phyloP scores from a whole-genome alignment of 1,140 invertebrate genomes.

The Panagrolaimus sp. region DNA sequence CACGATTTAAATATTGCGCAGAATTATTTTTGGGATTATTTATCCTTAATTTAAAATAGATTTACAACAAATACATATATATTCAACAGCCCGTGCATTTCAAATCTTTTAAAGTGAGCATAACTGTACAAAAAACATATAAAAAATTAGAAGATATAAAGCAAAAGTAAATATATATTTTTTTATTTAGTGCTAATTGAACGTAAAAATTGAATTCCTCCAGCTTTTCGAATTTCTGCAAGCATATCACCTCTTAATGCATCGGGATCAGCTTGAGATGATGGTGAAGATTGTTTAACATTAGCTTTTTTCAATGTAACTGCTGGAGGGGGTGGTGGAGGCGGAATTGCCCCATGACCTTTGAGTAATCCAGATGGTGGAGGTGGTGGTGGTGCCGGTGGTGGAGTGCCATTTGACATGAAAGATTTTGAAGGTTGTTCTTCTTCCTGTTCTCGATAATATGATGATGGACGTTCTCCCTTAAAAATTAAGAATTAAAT shows the following conservation, averaged over 20 bases:
- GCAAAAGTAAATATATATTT: too few relatives aligned
- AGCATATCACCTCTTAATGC: constrained; percentile 6
- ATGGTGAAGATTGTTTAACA: neutral
- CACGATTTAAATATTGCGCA: too few relatives aligned
- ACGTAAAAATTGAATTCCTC: constrained; percentile 2
- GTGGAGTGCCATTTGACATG: neutral
- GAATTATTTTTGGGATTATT: too few relatives aligned
- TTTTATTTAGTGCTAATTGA: constrained; percentile 1
- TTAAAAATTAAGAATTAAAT: neutral
- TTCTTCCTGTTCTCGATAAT: too few relatives aligned
- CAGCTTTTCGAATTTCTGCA: constrained; percentile 5
- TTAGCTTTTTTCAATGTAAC: neutral
- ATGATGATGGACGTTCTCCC: constrained; percentile 3
- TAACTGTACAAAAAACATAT: too few relatives aligned
- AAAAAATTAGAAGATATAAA: too few relatives aligned
- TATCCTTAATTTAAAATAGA: too few relatives aligned
- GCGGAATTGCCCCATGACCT: neutral
- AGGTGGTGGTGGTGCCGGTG: neutral
- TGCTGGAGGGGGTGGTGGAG: neutral
- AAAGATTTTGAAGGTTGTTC: too few relatives aligned
- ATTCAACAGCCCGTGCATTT: too few relatives aligned
- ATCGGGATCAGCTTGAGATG: neutral
- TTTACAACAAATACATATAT: too few relatives aligned
- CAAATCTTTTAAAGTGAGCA: too few relatives aligned
- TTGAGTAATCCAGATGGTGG: neutral